Evolutionary conservation across 2,113 vertebrate species (phyloP).

Genomic region (Casuarius casuarius): DNA sequence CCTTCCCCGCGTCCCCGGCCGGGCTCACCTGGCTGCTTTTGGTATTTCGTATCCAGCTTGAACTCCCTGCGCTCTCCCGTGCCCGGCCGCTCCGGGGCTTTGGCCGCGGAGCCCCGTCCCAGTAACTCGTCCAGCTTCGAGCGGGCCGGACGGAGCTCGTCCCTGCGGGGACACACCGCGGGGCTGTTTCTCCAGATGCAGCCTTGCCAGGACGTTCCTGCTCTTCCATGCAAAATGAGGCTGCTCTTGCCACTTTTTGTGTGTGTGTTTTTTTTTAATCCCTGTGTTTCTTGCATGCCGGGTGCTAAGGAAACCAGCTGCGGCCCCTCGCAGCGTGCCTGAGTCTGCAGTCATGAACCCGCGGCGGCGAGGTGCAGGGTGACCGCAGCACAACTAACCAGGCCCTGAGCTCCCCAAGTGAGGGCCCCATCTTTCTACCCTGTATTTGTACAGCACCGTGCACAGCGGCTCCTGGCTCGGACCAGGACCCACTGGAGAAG

Average conservation of each 20-base stretch:
- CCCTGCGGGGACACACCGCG: slow-evolving; percentile 9
- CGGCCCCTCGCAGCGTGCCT: background rate
- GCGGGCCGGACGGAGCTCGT: slow-evolving; percentile 76
- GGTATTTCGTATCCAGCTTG: slow-evolving; percentile 62
- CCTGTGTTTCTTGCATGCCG: background rate
- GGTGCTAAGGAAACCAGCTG: background rate
- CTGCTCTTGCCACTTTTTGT: background rate
- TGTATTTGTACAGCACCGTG: background rate
- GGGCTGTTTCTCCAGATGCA: background rate
- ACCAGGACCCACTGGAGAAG: background rate
- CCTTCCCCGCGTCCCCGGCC: background rate
- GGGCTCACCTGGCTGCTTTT: slow-evolving; percentile 64
- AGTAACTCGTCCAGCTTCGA: slow-evolving; percentile 87
- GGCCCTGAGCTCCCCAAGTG: background rate
- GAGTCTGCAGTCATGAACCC: background rate
- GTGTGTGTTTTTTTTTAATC: too few species aligned
- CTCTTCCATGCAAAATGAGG: background rate
- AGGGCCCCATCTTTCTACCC: too few species aligned
- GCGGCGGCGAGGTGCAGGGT: background rate
- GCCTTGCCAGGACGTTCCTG: background rate
- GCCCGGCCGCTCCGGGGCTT: slow-evolving; percentile 71
- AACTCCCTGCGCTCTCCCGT: slow-evolving; percentile 75
- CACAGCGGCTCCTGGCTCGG: background rate
- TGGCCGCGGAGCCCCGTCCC: slow-evolving; percentile 75
- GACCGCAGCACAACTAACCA: background rate